phyloP scores from a whole-genome alignment of 2,888 invertebrate species.

The Andrena trimmerana region DNA sequence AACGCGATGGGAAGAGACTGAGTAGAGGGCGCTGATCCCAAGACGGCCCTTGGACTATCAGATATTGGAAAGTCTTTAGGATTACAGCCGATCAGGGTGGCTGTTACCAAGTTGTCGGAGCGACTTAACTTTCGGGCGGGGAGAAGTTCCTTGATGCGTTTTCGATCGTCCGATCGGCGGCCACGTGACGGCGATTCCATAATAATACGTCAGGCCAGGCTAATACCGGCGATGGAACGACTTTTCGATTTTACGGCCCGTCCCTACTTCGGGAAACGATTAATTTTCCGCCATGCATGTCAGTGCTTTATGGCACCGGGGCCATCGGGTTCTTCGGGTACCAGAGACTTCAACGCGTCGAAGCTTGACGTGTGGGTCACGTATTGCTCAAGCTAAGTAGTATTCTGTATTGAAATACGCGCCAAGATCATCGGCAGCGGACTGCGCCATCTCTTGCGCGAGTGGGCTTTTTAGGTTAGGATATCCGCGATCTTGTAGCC shows the following conservation, averaged over 20 bases:
- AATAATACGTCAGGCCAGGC: constrained; percentile 70
- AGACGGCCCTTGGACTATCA: constrained; percentile 65
- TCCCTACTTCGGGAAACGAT: constrained; percentile 49
- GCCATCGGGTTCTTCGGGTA: not conserved
- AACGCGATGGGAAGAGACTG: constrained; percentile 38
- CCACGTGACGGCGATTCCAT: constrained; percentile 75
- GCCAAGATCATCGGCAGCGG: too few species aligned
- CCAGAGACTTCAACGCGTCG: constrained; percentile 29
- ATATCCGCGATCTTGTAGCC: too few species aligned
- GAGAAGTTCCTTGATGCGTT: constrained; percentile 74
- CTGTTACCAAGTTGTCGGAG: constrained; percentile 75
- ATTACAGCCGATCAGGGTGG: constrained; percentile 74
- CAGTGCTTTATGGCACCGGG: not conserved
- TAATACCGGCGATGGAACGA: constrained; percentile 59
- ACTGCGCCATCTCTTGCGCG: too few species aligned
- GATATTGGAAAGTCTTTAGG: constrained; percentile 81
- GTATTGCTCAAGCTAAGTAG: too few species aligned
- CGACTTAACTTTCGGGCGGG: constrained; percentile 70
- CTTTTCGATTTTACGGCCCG: constrained; percentile 63
- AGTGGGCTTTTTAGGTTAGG: too few species aligned
- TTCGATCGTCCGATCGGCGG: constrained; percentile 74
- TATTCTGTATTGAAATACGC: too few species aligned
- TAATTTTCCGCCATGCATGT: constrained; percentile 54
- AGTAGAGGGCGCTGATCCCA: constrained; percentile 56
- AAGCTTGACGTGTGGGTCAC: constrained; percentile 9